Conservation (phyloP, 2,888 invertebrate species). For the Anthrax anthrax region DNA sequence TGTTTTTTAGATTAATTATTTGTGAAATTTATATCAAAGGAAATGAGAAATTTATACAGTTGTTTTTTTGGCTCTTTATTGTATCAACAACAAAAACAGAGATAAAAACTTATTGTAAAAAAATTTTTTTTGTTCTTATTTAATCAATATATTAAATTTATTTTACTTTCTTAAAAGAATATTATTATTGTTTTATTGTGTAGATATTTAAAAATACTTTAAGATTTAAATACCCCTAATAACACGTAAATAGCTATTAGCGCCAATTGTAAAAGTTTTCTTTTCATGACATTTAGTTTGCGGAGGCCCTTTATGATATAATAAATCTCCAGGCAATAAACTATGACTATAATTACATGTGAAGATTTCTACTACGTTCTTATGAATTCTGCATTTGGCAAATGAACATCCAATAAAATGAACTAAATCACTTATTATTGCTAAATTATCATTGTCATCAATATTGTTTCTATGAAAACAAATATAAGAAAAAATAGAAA, state of each 20-base stretch:
- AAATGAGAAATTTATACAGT: slow-evolving; percentile 1
- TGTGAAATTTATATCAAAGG: too few relatives aligned
- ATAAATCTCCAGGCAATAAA: background rate
- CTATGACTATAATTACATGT: background rate
- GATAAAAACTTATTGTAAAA: background rate
- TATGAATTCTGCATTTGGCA: background rate
- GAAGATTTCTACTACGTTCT: background rate
- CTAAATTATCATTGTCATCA: background rate
- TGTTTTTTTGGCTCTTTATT: background rate
- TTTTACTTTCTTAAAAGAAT: background rate
- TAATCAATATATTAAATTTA: background rate
- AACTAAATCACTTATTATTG: background rate
- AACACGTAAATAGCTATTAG: too few relatives aligned
- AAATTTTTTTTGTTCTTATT: background rate
- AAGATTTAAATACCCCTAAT: background rate
- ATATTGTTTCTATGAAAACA: background rate
- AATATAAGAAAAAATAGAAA: background rate
- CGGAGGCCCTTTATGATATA: background rate
- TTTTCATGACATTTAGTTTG: background rate
- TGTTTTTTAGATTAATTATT: too few relatives aligned
- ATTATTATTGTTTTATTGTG: background rate
- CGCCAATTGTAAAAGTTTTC: background rate
- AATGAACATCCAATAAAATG: background rate
- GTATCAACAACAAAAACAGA: too few relatives aligned
- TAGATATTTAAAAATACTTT: too few relatives aligned